These are phyloP conservation scores for Acanthosepion esculentum DNA, from an alignment of 2,888 invertebrate genomes.

Conservation along the genomic window DNA sequence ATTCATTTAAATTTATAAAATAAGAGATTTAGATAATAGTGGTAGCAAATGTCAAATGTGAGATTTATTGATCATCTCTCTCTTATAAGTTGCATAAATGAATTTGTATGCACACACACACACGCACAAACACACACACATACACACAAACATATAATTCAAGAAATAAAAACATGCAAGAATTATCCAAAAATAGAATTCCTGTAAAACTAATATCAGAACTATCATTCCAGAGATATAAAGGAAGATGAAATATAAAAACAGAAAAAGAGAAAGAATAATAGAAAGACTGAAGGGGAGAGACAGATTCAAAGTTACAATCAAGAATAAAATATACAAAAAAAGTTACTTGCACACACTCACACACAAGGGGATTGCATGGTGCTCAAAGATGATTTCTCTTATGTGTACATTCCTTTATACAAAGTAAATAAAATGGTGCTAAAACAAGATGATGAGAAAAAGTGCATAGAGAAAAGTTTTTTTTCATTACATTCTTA, in stretches of 20 bases:
- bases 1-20: neutral
- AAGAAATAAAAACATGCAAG: neutral
- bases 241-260: too few species aligned
- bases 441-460: neutral
- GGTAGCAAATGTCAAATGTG: neutral
- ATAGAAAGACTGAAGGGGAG: neutral
- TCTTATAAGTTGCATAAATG: neutral
- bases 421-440: neutral
- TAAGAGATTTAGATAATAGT: neutral
- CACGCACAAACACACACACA: neutral
- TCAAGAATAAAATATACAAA: neutral
- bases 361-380: neutral
- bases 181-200: neutral
- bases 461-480: neutral
- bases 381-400: neutral
- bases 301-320: neutral
- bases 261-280: neutral
- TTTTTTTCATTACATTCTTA: neutral
- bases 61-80: neutral
- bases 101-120: neutral
- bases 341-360: neutral
- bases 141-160: neutral
- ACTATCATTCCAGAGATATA: neutral
- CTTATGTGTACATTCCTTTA: slow-evolving; percentile 33
- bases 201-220: neutral